Evolutionary conservation across 2,797 vertebrate species (phyloP).

Genomic region (Eptatretus atami): DNA sequence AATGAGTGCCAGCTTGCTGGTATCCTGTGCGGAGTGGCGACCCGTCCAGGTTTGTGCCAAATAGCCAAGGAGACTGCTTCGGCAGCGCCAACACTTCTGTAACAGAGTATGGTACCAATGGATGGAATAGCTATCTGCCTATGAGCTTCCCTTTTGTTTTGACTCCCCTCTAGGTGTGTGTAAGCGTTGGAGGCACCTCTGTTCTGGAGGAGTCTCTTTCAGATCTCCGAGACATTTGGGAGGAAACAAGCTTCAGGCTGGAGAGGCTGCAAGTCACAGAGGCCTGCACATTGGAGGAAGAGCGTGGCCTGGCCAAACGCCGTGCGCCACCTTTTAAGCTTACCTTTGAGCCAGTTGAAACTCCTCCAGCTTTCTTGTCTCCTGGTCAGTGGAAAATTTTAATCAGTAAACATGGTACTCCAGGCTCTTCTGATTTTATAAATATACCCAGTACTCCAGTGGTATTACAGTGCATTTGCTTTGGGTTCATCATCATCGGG

Average conservation of each 20-base stretch:
- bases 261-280: constrained; percentile 37
- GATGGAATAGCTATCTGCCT: background rate
- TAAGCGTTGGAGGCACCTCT: constrained; percentile 22
- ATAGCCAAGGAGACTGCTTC: too few relatives aligned
- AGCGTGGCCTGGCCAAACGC: constrained; percentile 20
- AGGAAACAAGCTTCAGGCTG: constrained; percentile 51
- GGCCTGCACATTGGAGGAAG: constrained; percentile 15
- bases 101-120: too few relatives aligned
- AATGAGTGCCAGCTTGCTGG: too few relatives aligned
- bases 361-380: constrained; percentile 11
- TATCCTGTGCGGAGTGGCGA: too few relatives aligned
- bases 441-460: too few relatives aligned
- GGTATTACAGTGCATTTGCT: too few relatives aligned
- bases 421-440: too few relatives aligned
- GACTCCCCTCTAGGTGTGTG: constrained; percentile 17
- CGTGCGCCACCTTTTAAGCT: constrained; percentile 27
- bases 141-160: background rate
- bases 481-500: too few relatives aligned
- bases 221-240: constrained; percentile 32
- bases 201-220: constrained; percentile 26
- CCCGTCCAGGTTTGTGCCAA: too few relatives aligned
- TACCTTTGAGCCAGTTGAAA: constrained; percentile 24
- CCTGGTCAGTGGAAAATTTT: constrained; percentile 17
- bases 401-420: too few relatives aligned
- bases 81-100: too few relatives aligned